Evolutionary conservation across 2,888 invertebrate species (phyloP), one percentile per base, ranked within the genome.

Genomic region (Aphodius granarius): DNA sequence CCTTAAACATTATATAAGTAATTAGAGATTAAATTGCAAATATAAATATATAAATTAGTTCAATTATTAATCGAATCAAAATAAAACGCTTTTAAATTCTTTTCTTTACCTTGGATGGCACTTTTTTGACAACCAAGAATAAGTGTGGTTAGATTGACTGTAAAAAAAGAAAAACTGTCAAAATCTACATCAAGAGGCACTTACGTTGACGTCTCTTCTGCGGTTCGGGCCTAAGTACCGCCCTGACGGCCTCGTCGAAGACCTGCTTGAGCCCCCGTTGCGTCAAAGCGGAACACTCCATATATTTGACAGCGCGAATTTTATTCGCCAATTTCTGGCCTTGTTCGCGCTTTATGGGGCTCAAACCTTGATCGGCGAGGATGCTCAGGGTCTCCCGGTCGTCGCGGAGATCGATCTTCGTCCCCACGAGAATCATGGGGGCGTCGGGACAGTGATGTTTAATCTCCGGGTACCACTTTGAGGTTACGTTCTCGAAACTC

Each of bases 401-500:
- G 89, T 99, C 99, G 85, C 99, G 92, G 87, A 99, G 92, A 91
- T 99, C 99, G 88, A 98, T 97, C 92, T 99, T 99, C 81, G 99
- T 99, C 84, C 97, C 97, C 87, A 99, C 98, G 89, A 99, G 92
- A 87, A 99, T 96, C 88, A 99, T 97, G 78, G 99, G 99, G 80
- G 98, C 98, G 90, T 99, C 98, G 78, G 99, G 98, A 90, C 99
- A 99, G 88, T 99, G 99, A 89, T 99, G 99, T 89, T 98, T 97
- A 84, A 99, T 98, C 92, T 99, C 99, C 81, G 99, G 99, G 89
- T 97, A 97, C 99, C 99, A 99, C 90, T 99, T 99, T 81, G 97
- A 97, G 85, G 97, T 97, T 79, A 99, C 98, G 92, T 99, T 99
- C 91, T 99, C 99, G 90, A 98, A 99, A 72, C 99, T 99, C 73